Evolutionary conservation across 2,888 invertebrate genomes (phyloP), one percentile per base, ranked within the genome.

Genomic region (Aethes cnicana): DNA sequence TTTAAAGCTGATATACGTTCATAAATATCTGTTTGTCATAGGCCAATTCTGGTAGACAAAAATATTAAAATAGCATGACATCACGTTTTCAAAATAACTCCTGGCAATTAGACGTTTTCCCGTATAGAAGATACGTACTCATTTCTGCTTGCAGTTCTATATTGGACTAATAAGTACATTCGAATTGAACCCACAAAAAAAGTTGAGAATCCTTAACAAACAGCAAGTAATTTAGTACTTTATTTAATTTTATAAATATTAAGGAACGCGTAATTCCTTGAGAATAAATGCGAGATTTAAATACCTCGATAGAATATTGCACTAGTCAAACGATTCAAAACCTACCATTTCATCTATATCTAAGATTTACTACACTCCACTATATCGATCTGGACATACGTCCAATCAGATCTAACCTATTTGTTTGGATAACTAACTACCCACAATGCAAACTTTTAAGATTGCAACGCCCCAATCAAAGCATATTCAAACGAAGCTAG

Each of bases 381-480:
- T 23, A 16, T 25, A 14, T 39, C 25, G 37, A 25, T 39, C 37
- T 39, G 23, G 26, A 18, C 35, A 26, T 41, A 4, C 26, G 9
- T 23, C 23, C 23, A 16, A 36, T 16, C 16, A 14, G 36, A 23
- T 5, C 12, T 21, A n/a, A n/a, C 21, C 7, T 14, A n/a, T 17
- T 35, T 16, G n/a, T n/a, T n/a, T n/a, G n/a, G n/a, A n/a, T n/a
- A n/a, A n/a, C n/a, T n/a, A n/a, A 43, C 36, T 18, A 36, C 17
- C 30, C 36, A 18, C 36, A 18, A 30, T 39, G 36, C 57, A 42
- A 35, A 23, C 20, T 11, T 30, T 42, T 32, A 33, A 55, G 16
- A 47, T 49, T 66, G 70, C 81, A 81, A 82, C 72, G 74, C 78
- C 74, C 77, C 73, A 66, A 71, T 63, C 58, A 53, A 59, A 62